A percentile compares a stretch with the other conserved stretches of the same genome.
Conservation (phyloP, 1,140 invertebrate species). For the Proales similis region DNA sequence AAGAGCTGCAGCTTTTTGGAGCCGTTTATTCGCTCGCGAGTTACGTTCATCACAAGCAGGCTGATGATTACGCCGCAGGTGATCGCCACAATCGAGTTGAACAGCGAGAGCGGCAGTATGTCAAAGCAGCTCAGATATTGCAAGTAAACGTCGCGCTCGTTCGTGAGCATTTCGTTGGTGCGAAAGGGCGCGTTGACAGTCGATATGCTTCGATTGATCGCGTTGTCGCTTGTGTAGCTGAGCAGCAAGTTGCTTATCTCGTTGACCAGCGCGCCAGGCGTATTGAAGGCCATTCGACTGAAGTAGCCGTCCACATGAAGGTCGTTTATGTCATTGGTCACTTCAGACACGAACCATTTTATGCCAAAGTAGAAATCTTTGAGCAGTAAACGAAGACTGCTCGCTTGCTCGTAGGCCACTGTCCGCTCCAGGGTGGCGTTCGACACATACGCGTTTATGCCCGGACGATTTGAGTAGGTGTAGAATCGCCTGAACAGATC, state of each 20-base stretch:
- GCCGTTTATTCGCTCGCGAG: constrained; percentile 15
- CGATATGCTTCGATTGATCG: constrained; percentile 4
- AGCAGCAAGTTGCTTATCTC: constrained; percentile 23
- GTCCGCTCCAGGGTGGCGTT: constrained; percentile 3
- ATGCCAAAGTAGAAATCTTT: constrained; percentile 31
- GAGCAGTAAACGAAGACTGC: constrained; percentile 4
- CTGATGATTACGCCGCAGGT: constrained; percentile 8
- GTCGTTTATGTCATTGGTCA: constrained; percentile 5
- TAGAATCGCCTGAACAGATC: constrained; percentile 3
- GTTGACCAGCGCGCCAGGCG: constrained; percentile 20
- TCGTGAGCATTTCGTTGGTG: not conserved
- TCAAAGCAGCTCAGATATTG: constrained; percentile 30
- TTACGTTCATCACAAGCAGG: constrained; percentile 12
- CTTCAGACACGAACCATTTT: constrained; percentile 3
- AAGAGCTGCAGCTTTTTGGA: constrained; percentile 35
- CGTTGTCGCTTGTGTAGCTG: constrained; percentile 5
- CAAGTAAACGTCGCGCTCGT: constrained; percentile 1
- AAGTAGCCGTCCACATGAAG: constrained; percentile 11
- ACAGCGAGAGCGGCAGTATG: constrained; percentile 22
- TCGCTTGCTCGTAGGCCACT: constrained; percentile 1
- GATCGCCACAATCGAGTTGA: constrained; percentile 9
- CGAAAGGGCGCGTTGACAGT: constrained; percentile 13
- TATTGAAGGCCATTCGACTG: constrained; percentile 20
- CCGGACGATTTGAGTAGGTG: constrained; percentile 9
- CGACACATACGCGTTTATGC: not conserved